Evolutionary conservation across 2,113 vertebrate species (phyloP).

Genomic region (Callaeas wilsoni): DNA sequence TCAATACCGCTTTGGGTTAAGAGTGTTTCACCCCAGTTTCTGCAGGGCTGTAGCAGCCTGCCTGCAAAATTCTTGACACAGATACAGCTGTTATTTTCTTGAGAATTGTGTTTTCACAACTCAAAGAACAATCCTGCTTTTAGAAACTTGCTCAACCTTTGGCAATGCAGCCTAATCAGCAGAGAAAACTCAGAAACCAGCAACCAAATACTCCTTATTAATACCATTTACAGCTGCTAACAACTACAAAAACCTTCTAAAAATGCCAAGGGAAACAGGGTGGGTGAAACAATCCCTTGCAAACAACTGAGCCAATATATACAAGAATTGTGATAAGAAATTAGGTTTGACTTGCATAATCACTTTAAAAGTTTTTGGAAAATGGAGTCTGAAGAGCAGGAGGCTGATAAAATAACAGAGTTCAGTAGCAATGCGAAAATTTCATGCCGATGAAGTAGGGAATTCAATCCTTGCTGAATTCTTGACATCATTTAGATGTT

Average conservation of each 20-base stretch:
- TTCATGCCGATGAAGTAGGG: neutral
- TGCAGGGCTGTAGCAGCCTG: constrained; percentile 16
- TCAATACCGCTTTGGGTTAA: neutral
- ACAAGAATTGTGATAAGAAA: constrained; percentile 44
- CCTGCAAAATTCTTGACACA: constrained; percentile 2
- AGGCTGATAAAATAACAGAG: constrained; percentile 7
- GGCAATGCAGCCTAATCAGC: constrained; percentile 40
- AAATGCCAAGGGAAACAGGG: constrained; percentile 54
- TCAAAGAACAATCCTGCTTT: constrained; percentile 59
- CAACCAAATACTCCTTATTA: constrained; percentile 33
- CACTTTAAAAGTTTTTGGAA: neutral
- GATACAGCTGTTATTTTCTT: neutral
- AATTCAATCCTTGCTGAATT: constrained; percentile 35
- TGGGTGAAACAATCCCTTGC: constrained; percentile 1
- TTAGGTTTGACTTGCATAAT: constrained; percentile 34
- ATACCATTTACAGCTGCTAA: constrained; percentile 31
- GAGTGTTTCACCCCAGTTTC: neutral
- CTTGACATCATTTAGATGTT: constrained; percentile 55
- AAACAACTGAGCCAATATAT: neutral
- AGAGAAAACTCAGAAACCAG: constrained; percentile 40
- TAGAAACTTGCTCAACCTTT: constrained; percentile 56
- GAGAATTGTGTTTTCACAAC: constrained; percentile 20
- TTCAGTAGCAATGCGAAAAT: neutral
- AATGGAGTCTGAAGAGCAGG: constrained; percentile 4
- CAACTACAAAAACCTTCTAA: neutral